A percentile compares a stretch with the other conserved stretches of the same genome.
phyloP scores from a whole-genome alignment of 1,140 invertebrate species.

The Brachionus manjavacas region DNA sequence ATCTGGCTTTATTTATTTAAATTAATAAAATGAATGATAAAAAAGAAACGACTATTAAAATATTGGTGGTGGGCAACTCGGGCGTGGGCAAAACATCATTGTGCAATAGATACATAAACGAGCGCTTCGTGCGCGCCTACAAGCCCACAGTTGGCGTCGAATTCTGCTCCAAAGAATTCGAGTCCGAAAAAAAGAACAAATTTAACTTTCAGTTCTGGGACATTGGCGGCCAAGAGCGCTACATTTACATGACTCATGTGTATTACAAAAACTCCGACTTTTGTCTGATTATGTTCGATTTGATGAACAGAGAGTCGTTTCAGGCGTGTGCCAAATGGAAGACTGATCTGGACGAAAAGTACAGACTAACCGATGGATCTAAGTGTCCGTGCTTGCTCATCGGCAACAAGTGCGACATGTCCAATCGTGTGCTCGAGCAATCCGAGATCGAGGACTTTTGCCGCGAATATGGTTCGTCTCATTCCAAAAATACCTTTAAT shows the following conservation, averaged over 20 bases:
- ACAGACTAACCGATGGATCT: background rate
- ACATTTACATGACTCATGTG: slow-evolving; percentile 40
- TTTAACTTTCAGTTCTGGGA: slow-evolving; percentile 42
- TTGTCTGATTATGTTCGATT: slow-evolving; percentile 42
- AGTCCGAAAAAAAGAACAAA: background rate
- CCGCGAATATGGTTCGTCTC: background rate
- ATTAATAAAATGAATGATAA: slow-evolving; percentile 6
- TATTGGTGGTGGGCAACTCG: slow-evolving; percentile 31
- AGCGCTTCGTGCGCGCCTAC: background rate
- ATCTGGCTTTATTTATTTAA: background rate
- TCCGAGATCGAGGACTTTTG: slow-evolving; percentile 36
- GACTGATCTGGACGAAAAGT: slow-evolving; percentile 30
- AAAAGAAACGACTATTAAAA: slow-evolving; percentile 28
- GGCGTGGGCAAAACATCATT: slow-evolving; percentile 38
- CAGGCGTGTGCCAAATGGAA: slow-evolving; percentile 32
- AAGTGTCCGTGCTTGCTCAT: slow-evolving; percentile 33
- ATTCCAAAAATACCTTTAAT: background rate
- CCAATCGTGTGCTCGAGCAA: slow-evolving; percentile 23
- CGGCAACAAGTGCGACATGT: slow-evolving; percentile 32
- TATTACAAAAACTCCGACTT: slow-evolving; percentile 41
- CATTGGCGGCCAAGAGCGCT: slow-evolving; percentile 41
- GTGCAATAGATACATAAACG: slow-evolving; percentile 37
- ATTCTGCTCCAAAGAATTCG: slow-evolving; percentile 32
- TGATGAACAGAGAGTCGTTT: slow-evolving; percentile 35
- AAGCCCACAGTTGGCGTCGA: slow-evolving; percentile 40